These are phyloP conservation scores for Halcyon malimbica DNA, from an alignment of 2,113 vertebrate genomes.

Conservation along the genomic window DNA sequence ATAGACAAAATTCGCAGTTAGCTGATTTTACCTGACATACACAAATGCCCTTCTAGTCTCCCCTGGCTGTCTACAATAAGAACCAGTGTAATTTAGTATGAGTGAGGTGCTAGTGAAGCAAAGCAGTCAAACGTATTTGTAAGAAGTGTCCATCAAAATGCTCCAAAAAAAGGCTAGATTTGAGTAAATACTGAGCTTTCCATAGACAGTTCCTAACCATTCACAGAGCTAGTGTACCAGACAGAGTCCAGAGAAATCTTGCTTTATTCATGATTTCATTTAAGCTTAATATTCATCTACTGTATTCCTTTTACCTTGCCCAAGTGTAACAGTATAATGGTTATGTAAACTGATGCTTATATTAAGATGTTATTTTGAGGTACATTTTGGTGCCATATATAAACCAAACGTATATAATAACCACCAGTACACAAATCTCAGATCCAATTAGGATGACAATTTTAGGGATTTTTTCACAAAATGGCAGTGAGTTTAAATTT, in stretches of 20 bases:
- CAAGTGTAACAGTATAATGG: not conserved
- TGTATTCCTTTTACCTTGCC: not conserved
- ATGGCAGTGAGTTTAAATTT: not conserved
- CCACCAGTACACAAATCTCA: not conserved
- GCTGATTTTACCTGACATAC: not conserved
- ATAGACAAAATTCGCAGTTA: not conserved
- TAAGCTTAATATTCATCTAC: not conserved
- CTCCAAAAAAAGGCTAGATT: not conserved
- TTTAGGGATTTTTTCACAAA: not conserved
- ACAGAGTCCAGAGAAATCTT: not conserved
- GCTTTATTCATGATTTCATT: not conserved
- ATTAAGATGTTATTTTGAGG: not conserved
- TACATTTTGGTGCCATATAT: not conserved
- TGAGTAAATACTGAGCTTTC: conserved; percentile 12
- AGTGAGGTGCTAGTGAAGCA: not conserved
- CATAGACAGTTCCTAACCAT: not conserved
- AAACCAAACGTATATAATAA: not conserved
- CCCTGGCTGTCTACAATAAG: not conserved
- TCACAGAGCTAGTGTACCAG: not conserved
- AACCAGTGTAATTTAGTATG: not conserved
- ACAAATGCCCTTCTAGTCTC: not conserved
- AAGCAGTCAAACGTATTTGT: not conserved
- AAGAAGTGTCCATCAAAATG: not conserved
- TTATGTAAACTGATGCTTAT: conserved; percentile 13
- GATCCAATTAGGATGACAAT: not conserved